Percentiles rank a stretch among this genome's conserved stretches.
These are phyloP conservation scores for Scelioninae gen. 1 DNA, from an alignment of 2,888 invertebrate genomes.

Conservation along the genomic window DNA sequence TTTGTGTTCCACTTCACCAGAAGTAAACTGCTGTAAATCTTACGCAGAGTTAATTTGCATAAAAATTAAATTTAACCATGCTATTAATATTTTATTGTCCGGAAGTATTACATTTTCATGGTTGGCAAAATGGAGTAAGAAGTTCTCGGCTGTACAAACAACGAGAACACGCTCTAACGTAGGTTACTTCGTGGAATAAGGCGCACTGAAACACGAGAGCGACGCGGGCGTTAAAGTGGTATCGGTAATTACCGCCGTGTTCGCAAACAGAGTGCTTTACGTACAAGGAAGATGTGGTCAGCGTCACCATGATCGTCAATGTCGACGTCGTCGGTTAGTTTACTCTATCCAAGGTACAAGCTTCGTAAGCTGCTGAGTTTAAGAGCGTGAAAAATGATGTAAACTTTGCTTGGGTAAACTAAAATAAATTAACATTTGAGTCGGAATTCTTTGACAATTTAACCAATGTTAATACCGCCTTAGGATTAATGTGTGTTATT, in stretches of 20 bases:
- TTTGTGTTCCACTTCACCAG: neutral
- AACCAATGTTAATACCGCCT: constrained; percentile 6
- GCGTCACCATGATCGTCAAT: constrained; percentile 64
- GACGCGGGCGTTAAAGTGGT: constrained; percentile 78
- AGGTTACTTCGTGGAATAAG: constrained; percentile 52
- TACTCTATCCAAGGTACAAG: constrained; percentile 54
- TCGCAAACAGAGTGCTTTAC: constrained; percentile 77
- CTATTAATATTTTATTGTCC: constrained; percentile 45
- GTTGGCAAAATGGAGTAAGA: constrained; percentile 49
- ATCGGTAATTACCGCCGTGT: constrained; percentile 81
- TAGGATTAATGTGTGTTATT: constrained; percentile 9
- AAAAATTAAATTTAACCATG: constrained; percentile 19
- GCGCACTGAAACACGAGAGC: constrained; percentile 57
- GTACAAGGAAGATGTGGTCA: constrained; percentile 66
- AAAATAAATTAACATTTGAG: constrained; percentile 40
- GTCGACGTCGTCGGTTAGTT: constrained; percentile 62
- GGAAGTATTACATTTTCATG: constrained; percentile 42
- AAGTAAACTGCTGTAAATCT: neutral
- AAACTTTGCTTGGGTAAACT: constrained; percentile 45
- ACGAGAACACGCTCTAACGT: constrained; percentile 38
- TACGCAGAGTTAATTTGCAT: constrained; percentile 8
- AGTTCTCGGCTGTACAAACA: constrained; percentile 63
- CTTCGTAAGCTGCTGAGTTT: constrained; percentile 45
- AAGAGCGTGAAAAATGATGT: constrained; percentile 61
- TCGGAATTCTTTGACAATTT: constrained; percentile 22